Evolutionary conservation across 2,888 invertebrate genomes (phyloP).

Genomic region (Pediacus dermestoides): DNA sequence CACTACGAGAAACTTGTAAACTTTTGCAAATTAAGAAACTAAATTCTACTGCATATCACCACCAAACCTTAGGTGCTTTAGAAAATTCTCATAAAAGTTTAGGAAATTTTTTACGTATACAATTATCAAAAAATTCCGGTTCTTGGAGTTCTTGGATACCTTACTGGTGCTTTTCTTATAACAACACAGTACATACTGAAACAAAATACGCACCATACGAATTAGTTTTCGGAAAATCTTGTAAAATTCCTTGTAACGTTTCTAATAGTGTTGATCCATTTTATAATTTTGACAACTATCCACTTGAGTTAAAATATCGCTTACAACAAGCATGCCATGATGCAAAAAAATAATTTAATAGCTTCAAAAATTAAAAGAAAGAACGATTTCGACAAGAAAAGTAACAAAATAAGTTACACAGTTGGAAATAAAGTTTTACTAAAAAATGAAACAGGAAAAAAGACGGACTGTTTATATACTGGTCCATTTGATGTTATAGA

Average conservation of each 20-base stretch:
- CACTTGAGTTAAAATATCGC: conserved; percentile 9
- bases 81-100: conserved; percentile 20
- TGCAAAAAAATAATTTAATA: conserved; percentile 14
- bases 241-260: not conserved
- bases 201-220: conserved; percentile 20
- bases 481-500: conserved; percentile 1
- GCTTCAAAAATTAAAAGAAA: conserved; percentile 13
- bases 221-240: conserved; percentile 19
- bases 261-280: conserved; percentile 7
- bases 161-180: conserved; percentile 23
- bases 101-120: conserved; percentile 12
- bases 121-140: too few species aligned
- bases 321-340: conserved; percentile 10
- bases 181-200: conserved; percentile 20
- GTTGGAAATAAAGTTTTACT: conserved; percentile 2
- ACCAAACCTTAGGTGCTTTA: conserved; percentile 17
- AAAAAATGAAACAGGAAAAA: not conserved
- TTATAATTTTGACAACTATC: conserved; percentile 10
- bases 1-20: conserved; percentile 18
- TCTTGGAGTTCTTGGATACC: conserved; percentile 21
- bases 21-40: conserved; percentile 19
- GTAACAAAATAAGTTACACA: not conserved
- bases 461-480: not conserved
- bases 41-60: conserved; percentile 20
- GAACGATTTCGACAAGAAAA: conserved; percentile 3